Evolutionary conservation across 2,797 vertebrate species (phyloP).

Genomic region (Dendrocincla tyrannina): DNA sequence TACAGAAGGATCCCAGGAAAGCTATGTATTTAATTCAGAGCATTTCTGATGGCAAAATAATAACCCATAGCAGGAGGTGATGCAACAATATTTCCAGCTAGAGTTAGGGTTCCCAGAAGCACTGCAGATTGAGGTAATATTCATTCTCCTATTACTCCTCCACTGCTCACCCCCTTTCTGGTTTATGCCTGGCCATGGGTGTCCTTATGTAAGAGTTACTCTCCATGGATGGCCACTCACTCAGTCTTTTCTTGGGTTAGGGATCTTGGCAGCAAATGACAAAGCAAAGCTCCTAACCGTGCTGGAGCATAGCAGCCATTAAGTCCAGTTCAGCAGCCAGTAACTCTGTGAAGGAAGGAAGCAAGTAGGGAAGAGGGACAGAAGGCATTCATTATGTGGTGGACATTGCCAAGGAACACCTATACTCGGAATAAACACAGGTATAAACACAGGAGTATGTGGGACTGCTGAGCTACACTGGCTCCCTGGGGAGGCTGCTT

Average conservation of each 20-base stretch:
- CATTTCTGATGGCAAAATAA: constrained; percentile 42
- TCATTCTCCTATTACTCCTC: constrained; percentile 2
- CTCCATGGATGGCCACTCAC: neutral
- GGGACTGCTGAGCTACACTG: neutral
- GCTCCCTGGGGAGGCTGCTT: neutral
- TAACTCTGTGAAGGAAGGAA: neutral
- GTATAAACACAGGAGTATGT: neutral
- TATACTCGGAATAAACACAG: neutral
- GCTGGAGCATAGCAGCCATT: neutral
- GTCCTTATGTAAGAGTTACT: neutral
- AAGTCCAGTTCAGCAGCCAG: neutral
- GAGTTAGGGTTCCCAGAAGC: constrained; percentile 23
- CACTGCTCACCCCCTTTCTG: neutral
- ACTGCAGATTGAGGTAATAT: neutral
- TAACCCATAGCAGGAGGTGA: constrained; percentile 16
- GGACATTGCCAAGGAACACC: neutral
- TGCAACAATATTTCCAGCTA: constrained; percentile 27
- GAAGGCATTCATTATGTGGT: neutral
- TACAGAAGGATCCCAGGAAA: constrained; percentile 41
- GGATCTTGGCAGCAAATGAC: neutral
- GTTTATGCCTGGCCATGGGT: neutral
- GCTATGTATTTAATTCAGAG: constrained; percentile 10
- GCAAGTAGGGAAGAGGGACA: neutral
- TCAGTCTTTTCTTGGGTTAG: neutral
- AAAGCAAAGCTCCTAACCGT: neutral